Conservation (phyloP, 1,140 invertebrate species). For the Bombus impatiens region DNA sequence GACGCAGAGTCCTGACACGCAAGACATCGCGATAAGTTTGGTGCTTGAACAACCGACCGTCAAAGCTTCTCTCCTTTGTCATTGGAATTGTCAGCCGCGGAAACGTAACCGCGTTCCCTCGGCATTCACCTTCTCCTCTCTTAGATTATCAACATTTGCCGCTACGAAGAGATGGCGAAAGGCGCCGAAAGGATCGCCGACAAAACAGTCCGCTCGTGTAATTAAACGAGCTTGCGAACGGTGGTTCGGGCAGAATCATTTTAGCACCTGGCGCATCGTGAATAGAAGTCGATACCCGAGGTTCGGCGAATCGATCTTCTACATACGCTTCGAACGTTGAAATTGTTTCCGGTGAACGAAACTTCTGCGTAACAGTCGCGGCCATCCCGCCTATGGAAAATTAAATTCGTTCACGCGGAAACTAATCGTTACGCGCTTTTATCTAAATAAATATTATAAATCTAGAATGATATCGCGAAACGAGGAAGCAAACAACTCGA, state of each 20-base stretch:
- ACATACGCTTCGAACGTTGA: no score
- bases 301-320: no score
- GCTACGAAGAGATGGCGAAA: not conserved
- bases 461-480: not conserved
- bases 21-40: constrained; percentile 43
- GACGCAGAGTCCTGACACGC: not conserved
- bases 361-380: no score
- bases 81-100: not conserved
- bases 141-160: constrained; percentile 52
- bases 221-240: constrained; percentile 34
- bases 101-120: constrained; percentile 35
- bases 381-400: no score
- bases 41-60: constrained; percentile 30
- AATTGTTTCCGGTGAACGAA: no score
- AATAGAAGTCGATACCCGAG: not conserved
- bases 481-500: not conserved
- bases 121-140: constrained; percentile 38
- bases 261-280: not conserved
- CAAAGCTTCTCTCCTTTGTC: constrained; percentile 52
- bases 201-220: constrained; percentile 5
- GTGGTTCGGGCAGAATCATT: constrained; percentile 4
- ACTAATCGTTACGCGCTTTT: no score
- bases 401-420: no score
- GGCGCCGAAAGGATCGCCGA: not conserved
- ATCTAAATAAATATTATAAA: no score